Evolutionary conservation across 2,888 invertebrate genomes (phyloP).

Genomic region (Noctua janthina): DNA sequence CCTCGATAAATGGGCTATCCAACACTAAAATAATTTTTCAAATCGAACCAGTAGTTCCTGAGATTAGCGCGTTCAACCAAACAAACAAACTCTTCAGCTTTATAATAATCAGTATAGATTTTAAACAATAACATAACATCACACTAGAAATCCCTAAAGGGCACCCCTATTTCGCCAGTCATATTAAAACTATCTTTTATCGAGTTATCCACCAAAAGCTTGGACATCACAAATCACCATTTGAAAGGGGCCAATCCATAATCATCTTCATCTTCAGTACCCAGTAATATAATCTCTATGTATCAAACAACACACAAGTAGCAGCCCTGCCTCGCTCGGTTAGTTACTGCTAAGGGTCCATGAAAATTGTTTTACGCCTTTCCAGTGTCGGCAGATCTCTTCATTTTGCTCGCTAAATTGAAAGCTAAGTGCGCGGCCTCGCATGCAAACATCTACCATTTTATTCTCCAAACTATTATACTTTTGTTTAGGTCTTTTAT

Average conservation of each 20-base stretch:
- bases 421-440: constrained; percentile 68
- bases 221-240: background rate
- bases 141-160: no score
- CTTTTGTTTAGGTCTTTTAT: constrained; percentile 3
- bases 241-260: background rate
- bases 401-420: constrained; percentile 83
- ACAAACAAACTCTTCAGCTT: no score
- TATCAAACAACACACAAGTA: constrained; percentile 25
- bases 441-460: constrained; percentile 40
- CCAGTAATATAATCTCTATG: background rate
- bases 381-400: constrained; percentile 86
- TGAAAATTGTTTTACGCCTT: constrained; percentile 90
- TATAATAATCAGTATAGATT: no score
- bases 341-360: constrained; percentile 83
- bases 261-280: background rate
- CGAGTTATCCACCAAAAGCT: background rate
- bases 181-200: background rate
- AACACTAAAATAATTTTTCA: no score
- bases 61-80: no score
- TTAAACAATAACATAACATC: no score
- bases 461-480: constrained; percentile 31
- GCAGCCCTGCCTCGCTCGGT: constrained; percentile 78
- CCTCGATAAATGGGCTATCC: no score
- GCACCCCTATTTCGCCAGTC: background rate
- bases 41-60: no score